Base-by-base conservation (phyloP, 2,888 invertebrate genomes). In the Lasioglossum figueresi region DNA sequence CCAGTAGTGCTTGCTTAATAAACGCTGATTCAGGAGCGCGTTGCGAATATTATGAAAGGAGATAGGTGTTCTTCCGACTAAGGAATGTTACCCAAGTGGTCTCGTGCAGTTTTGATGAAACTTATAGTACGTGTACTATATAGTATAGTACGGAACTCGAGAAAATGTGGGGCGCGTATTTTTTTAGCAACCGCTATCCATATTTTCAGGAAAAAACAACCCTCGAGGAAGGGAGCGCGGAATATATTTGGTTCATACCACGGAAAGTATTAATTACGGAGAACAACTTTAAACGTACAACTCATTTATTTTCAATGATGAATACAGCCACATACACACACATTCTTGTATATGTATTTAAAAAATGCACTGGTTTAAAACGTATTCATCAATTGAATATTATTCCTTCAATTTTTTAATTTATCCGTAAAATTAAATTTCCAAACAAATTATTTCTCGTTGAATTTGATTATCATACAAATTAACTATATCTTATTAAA, bases 41-140 rank as follows among this genome's bases (percentile, higher is more conserved):
- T 63, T 63, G 63, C 63, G 31, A 63, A 63, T 63, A 63, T 31
- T 63, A 63, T 63, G 63, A 63, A 31, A 63, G 63, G 31, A 63
- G 27, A 27, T 63, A 31, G 31, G 63, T 63, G 63, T 63, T 63
- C 31, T 63, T 63, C 31, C 63, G 16, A 31, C 31, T 70, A 37
- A 37, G 70, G 23, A 37, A 37, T n/a, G 37, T 70, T 37, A 37
- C 63, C 31, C 31, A 63, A 63, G 63, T 31, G 63, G 63, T 31
- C 16, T 31, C 31, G 63, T 63, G 2, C 63, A 63, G 31, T 31
- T 63, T 63, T 31, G 31, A 63, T 63, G 63, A 31, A 31, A 63
- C 31, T 16, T 63, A 8, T 16, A 31, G n/a, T n/a, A n/a, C n/a
- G n/a, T n/a, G n/a, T n/a, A n/a, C n/a, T n/a, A n/a, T n/a, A n/a